phyloP scores from a whole-genome alignment of 2,113 vertebrate species.

The Budorcas taxicolor region DNA sequence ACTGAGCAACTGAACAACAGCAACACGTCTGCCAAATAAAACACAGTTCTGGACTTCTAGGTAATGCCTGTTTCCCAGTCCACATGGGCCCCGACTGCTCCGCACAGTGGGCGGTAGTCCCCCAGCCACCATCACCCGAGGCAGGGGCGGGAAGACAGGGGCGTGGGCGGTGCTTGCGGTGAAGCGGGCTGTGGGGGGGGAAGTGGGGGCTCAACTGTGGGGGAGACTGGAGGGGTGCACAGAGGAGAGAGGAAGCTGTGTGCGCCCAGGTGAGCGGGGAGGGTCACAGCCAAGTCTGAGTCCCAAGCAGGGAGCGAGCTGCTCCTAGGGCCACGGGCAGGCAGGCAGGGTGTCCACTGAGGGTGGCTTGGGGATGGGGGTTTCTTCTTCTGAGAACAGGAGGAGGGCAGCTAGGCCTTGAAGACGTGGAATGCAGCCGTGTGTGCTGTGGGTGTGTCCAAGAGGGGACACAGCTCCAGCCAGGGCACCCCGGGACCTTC shows the following conservation, averaged over 20 bases:
- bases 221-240: not conserved
- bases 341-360: not conserved
- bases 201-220: not conserved
- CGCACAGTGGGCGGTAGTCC: not conserved
- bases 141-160: not conserved
- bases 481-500: rapidly evolving
- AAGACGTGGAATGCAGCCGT: not conserved
- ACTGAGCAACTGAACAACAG: not conserved
- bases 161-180: rapidly evolving
- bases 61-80: rapidly evolving
- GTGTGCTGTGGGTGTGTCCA: not conserved
- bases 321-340: not conserved
- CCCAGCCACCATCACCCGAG: not conserved
- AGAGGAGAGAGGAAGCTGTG: not conserved
- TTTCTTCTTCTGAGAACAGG: not conserved
- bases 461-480: not conserved
- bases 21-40: not conserved
- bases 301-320: not conserved
- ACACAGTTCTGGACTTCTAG: not conserved
- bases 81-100: rapidly evolving
- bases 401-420: not conserved
- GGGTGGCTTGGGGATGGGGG: too few species aligned
- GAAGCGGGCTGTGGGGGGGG: not conserved
- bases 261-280: not conserved
- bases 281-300: not conserved